These are phyloP conservation scores for Eulimnadia texana DNA, from an alignment of 1,140 invertebrate species.

Conservation along the genomic window DNA sequence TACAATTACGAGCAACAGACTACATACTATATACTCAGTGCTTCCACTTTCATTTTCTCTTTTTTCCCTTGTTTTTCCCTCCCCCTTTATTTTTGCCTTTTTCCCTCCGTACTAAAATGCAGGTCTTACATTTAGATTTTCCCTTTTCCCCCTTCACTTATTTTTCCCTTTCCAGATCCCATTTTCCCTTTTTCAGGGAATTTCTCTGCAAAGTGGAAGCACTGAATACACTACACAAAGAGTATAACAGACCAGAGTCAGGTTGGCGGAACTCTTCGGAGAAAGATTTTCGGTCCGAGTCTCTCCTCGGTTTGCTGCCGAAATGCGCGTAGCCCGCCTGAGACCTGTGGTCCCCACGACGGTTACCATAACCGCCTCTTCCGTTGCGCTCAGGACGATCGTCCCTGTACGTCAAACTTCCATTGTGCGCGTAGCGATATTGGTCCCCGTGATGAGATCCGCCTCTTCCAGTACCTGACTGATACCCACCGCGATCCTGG, in stretches of 20 bases:
- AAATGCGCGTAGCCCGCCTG: slow-evolving; percentile 16
- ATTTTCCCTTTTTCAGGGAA: too few relatives aligned
- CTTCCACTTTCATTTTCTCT: too few relatives aligned
- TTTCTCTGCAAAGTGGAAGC: too few relatives aligned
- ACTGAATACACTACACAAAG: too few relatives aligned
- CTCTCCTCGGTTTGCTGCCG: slow-evolving; percentile 14
- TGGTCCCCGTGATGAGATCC: not conserved
- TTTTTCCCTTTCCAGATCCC: too few relatives aligned
- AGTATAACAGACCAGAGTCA: slow-evolving; percentile 32
- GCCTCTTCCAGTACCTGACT: not conserved
- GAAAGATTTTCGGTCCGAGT: slow-evolving; percentile 17
- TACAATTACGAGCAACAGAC: too few relatives aligned
- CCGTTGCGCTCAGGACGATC: slow-evolving; percentile 25
- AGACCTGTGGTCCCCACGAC: not conserved
- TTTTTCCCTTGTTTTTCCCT: too few relatives aligned
- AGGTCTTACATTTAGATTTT: too few relatives aligned
- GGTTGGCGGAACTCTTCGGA: slow-evolving; percentile 35
- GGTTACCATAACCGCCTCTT: slow-evolving; percentile 16
- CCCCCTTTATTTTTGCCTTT: too few relatives aligned
- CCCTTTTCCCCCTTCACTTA: too few relatives aligned
- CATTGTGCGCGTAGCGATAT: slow-evolving; percentile 16
- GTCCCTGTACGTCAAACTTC: slow-evolving; percentile 23
- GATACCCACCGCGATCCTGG: slow-evolving; percentile 17
- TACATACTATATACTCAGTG: too few relatives aligned
- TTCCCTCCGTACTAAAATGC: too few relatives aligned